Conservation (phyloP, 2,797 vertebrate genomes). For the Babyrousa celebensis region DNA sequence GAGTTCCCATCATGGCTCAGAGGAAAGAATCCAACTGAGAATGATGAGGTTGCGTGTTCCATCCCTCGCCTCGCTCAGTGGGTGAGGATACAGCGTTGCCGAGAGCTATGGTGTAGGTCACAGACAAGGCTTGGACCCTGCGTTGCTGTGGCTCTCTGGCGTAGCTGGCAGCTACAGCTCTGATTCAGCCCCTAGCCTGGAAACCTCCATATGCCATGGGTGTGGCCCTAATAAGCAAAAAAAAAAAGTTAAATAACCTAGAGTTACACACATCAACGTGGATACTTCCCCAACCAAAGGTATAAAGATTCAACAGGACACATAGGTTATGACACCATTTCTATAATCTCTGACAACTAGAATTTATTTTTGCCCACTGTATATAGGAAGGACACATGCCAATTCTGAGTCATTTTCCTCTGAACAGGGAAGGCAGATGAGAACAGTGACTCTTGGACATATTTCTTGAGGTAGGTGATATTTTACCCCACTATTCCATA, state of each 20-base stretch:
- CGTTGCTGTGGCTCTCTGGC: no score
- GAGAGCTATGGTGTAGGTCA: no score
- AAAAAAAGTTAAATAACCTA: slow-evolving; percentile 5
- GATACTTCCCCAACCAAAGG: slow-evolving; percentile 44
- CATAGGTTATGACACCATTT: background rate
- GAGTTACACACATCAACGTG: background rate
- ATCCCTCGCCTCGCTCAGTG: no score
- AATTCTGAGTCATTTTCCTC: background rate
- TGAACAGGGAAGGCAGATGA: background rate
- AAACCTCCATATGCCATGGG: no score
- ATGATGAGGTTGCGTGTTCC: no score
- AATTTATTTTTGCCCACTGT: background rate
- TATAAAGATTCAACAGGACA: background rate
- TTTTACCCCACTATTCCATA: background rate
- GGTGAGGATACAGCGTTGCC: no score
- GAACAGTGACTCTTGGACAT: background rate
- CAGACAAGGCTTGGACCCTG: no score
- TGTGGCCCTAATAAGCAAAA: no score
- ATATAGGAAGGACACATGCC: background rate
- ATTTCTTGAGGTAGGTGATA: background rate
- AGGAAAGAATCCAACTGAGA: no score
- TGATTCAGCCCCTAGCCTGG: no score
- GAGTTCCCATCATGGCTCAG: no score
- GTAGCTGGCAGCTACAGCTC: no score
- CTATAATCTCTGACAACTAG: slow-evolving; percentile 41